Evolutionary conservation across 1,140 invertebrate species (phyloP), one percentile per base, ranked within the genome.

Genomic region (Drosophila nasuta): DNA sequence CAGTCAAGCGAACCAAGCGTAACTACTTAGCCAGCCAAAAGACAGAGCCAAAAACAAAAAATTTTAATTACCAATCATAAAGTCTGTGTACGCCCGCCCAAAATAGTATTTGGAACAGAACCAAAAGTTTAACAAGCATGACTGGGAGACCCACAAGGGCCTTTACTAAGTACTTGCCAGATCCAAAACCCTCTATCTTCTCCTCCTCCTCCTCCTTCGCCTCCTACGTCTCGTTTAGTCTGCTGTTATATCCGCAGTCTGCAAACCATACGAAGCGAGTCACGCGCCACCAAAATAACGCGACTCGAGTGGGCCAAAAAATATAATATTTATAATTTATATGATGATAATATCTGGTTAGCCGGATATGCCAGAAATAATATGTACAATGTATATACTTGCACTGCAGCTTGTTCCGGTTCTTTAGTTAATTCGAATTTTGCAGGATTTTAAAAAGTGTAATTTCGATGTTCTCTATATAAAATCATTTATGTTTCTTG

Each of bases 41-140:
- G 69, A 72, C 67, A 62, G 58, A 79, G 68, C 60, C 49, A 66
- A 75, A 70, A 56, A 46, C 60, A 45, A 66, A 75, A 70, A 56
- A 46, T 66, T 87, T 86, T 87, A 82, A 86, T 87, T 79, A 79
- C 76, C 72, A 86, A 86, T 83, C 73, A 77, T 88, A 80, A 80
- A 88, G 63, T 60, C 33, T 46, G 48, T 46, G 48, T 35, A 11
- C 48, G 33, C 62, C 48, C 77, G 80, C 70, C 83, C 83, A 87
- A 83, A 88, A 88, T 78, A 87, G 33, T 83, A 83, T 87, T 80
- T 87, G 85, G 83, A 87, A 87, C 83, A 87, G 80, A 88, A 87
- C 83, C 85, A 88, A 83, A 87, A 88, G 80, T 83, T 78, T 89
- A 87, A 83, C 75, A 83, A 81, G 80, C 83, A 83, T 87, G 83